A percentile compares a stretch with the other conserved stretches of the same genome.
These are phyloP conservation scores for Cosmia pyralina DNA, from an alignment of 2,888 invertebrate species.

Conservation along the genomic window DNA sequence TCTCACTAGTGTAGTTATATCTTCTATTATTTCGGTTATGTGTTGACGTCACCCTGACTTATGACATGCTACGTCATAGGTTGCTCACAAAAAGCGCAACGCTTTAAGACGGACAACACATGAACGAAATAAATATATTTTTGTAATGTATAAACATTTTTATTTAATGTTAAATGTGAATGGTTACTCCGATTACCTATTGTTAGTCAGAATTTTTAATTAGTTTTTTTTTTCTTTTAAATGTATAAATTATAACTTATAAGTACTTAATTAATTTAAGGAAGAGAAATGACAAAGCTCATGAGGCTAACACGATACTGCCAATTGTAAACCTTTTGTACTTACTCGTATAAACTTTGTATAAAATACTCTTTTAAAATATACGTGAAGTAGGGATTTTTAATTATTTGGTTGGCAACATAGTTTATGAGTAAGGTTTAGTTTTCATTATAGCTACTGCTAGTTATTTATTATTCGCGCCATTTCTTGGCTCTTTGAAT, in stretches of 20 bases:
- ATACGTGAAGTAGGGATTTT: slow-evolving; percentile 48
- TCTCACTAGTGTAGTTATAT: slow-evolving; percentile 62
- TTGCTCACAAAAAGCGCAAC: slow-evolving; percentile 3
- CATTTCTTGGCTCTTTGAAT: slow-evolving; percentile 38
- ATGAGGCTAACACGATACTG: slow-evolving; percentile 82
- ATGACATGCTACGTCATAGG: not conserved
- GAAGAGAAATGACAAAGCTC: slow-evolving; percentile 83
- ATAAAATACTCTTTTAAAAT: slow-evolving; percentile 65
- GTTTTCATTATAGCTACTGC: slow-evolving; percentile 42
- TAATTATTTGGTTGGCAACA: slow-evolving; percentile 55
- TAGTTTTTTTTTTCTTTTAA: slow-evolving; percentile 73
- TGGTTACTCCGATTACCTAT: slow-evolving; percentile 87
- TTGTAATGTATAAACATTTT: slow-evolving; percentile 61
- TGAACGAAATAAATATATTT: slow-evolving; percentile 64
- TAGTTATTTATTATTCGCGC: slow-evolving; percentile 57
- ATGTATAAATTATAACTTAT: slow-evolving; percentile 80
- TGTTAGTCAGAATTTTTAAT: slow-evolving; percentile 85
- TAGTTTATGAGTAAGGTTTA: slow-evolving; percentile 58
- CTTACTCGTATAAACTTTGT: slow-evolving; percentile 64
- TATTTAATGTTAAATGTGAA: slow-evolving; percentile 74
- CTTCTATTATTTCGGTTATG: slow-evolving; percentile 65
- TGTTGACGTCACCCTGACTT: slow-evolving; percentile 49
- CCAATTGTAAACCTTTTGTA: slow-evolving; percentile 61
- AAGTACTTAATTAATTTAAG: slow-evolving; percentile 77
- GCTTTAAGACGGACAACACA: slow-evolving; percentile 54